Evolutionary conservation across 2,797 vertebrate genomes (phyloP).

Genomic region (Clarias platycephalus): DNA sequence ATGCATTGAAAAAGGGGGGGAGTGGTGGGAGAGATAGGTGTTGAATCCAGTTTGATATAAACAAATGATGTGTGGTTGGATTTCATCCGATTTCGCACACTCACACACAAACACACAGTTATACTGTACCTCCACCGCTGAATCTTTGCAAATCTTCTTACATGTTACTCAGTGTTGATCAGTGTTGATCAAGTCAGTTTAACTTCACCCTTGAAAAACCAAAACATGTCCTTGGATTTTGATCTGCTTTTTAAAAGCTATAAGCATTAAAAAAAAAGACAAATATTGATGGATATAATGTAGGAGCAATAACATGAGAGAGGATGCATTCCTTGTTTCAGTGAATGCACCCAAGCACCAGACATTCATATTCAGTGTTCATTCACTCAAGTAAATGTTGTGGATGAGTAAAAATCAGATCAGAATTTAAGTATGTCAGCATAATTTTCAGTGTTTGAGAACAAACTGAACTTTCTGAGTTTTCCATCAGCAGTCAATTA

Average conservation of each 20-base stretch:
- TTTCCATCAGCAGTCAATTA: background rate
- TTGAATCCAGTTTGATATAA: background rate
- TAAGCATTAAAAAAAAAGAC: background rate
- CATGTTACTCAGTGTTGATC: background rate
- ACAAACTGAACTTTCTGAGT: background rate
- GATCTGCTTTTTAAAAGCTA: background rate
- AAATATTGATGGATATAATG: background rate
- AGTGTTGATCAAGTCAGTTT: background rate
- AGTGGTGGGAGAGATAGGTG: background rate
- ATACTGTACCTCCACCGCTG: background rate
- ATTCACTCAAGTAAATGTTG: background rate
- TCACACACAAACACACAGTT: background rate
- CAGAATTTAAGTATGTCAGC: background rate
- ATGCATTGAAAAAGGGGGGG: background rate
- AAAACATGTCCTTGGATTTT: background rate
- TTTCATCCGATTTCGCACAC: background rate
- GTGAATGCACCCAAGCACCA: background rate
- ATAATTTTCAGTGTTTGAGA: background rate
- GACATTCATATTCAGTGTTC: background rate
- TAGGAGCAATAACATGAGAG: background rate
- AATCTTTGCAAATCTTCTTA: background rate
- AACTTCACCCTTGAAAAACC: background rate
- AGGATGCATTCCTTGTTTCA: background rate
- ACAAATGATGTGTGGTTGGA: background rate
- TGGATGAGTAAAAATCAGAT: background rate